These are phyloP conservation scores for Danionella cerebrum DNA, from an alignment of 2,113 vertebrate genomes.

Conservation along the genomic window DNA sequence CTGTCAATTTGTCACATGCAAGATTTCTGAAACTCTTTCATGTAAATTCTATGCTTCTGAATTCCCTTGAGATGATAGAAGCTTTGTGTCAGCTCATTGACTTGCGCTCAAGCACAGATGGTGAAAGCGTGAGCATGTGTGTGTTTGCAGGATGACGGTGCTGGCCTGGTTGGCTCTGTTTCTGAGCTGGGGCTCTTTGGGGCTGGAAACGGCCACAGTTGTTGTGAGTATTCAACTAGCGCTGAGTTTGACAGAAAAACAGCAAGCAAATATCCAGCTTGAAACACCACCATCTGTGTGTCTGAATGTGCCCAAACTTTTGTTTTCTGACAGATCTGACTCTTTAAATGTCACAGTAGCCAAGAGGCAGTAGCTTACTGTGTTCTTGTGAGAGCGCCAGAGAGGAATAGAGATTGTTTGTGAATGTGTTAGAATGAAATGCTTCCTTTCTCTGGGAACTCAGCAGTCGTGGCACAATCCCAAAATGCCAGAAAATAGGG, in stretches of 20 bases:
- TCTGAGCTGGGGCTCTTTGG: slow-evolving; percentile 86
- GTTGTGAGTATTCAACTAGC: slow-evolving; percentile 69
- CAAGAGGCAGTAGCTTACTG: slow-evolving; percentile 21
- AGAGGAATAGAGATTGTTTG: neutral
- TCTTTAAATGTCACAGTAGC: slow-evolving; percentile 10
- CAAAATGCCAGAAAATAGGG: slow-evolving; percentile 56
- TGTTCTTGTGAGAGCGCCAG: slow-evolving; percentile 3
- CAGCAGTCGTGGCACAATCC: slow-evolving; percentile 54
- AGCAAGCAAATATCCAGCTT: slow-evolving; percentile 26
- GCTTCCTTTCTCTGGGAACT: slow-evolving; percentile 50
- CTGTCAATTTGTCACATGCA: neutral
- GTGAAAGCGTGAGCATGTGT: slow-evolving; percentile 5
- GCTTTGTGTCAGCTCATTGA: slow-evolving; percentile 9
- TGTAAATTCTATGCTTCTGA: neutral
- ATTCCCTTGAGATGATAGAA: neutral
- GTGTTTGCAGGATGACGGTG: slow-evolving; percentile 73
- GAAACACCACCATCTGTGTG: slow-evolving; percentile 26
- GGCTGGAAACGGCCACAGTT: slow-evolving; percentile 79
- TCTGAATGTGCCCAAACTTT: slow-evolving; percentile 12
- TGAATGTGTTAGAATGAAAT: slow-evolving; percentile 49
- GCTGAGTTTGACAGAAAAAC: slow-evolving; percentile 25
- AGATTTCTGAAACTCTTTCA: neutral
- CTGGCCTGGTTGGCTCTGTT: slow-evolving; percentile 79
- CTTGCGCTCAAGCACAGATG: neutral
- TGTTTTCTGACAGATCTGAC: slow-evolving; percentile 6